phyloP scores from a whole-genome alignment of 2,888 invertebrate genomes.

The Stenchaetothrips biformis region DNA sequence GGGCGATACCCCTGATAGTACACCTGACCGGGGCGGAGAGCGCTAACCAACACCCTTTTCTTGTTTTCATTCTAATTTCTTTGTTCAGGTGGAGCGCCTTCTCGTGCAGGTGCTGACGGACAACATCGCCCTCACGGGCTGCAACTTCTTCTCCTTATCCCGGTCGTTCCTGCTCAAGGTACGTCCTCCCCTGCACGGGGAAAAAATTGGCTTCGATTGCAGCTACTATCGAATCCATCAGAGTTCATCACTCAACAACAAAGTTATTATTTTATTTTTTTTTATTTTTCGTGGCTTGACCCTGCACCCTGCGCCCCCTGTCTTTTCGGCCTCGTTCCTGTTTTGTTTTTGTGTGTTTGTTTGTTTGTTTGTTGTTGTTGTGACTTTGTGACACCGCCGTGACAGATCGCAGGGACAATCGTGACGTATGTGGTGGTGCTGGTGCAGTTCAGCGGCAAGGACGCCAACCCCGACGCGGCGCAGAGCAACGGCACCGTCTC shows the following conservation, averaged over 20 bases:
- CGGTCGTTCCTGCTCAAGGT: not conserved
- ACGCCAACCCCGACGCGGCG: not conserved
- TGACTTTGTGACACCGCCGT: not conserved
- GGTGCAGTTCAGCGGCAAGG: conserved; percentile 3
- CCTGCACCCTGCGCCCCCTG: no score
- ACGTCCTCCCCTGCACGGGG: not conserved
- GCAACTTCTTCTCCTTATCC: not conserved
- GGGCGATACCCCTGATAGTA: no score
- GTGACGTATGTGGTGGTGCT: not conserved
- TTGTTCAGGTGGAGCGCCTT: not conserved
- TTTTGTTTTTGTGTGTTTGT: no score
- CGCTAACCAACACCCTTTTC: no score
- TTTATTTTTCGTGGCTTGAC: no score
- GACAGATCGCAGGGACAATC: not conserved
- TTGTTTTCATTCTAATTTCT: no score
- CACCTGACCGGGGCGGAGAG: no score
- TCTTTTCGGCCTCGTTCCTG: no score
- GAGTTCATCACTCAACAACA: no score
- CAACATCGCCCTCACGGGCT: not conserved
- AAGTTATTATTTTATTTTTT: no score
- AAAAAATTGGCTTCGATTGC: no score
- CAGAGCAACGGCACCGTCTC: conserved; percentile 1
- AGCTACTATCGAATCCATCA: no score
- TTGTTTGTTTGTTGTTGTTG: not conserved
- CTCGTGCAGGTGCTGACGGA: conserved; percentile 1